These are phyloP conservation scores for Bambusicola thoracicus DNA, from an alignment of 2,113 vertebrate genomes.

Conservation along the genomic window DNA sequence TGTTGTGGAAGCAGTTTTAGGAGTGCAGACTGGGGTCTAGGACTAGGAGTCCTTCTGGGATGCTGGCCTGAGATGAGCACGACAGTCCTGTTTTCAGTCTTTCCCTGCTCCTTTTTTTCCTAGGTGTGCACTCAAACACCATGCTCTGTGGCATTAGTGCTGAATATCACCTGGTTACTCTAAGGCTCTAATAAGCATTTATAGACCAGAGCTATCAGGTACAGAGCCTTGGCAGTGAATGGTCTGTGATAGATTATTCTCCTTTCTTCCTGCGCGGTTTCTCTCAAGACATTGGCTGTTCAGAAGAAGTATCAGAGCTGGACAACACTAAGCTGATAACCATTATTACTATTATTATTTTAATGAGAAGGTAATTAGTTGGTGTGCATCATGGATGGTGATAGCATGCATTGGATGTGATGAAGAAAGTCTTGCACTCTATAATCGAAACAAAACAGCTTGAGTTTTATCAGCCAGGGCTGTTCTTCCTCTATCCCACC, in stretches of 20 bases:
- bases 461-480: not conserved
- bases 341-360: not conserved
- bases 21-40: not conserved
- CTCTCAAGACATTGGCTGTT: not conserved
- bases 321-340: not conserved
- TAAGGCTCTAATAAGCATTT: not conserved
- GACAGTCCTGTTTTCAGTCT: not conserved
- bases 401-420: not conserved
- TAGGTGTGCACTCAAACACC: accelerated
- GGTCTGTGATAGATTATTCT: accelerated
- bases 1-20: not conserved
- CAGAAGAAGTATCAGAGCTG: not conserved
- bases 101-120: not conserved
- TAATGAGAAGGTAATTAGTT: not conserved
- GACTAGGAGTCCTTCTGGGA: not conserved
- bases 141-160: not conserved
- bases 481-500: not conserved
- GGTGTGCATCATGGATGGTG: not conserved
- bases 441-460: not conserved
- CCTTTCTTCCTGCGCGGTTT: not conserved
- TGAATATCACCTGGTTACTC: not conserved
- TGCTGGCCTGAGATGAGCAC: not conserved
- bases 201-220: not conserved
- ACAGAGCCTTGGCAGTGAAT: not conserved
- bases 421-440: not conserved